Evolutionary conservation across 2,888 invertebrate species (phyloP).

Genomic region (Agrochola macilenta): DNA sequence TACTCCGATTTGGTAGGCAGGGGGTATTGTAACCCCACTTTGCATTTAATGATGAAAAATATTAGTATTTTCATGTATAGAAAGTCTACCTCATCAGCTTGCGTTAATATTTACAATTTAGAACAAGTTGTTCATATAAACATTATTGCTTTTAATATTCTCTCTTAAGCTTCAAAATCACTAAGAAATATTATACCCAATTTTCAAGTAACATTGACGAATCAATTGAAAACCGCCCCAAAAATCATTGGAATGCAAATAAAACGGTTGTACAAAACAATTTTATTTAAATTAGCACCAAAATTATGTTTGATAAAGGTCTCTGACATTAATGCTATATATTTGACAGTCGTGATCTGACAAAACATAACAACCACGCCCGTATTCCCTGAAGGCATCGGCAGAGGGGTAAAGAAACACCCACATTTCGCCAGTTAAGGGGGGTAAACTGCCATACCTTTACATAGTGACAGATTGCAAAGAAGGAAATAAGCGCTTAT

Average conservation of each 20-base stretch:
- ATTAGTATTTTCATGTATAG: too few relatives aligned
- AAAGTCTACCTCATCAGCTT: not conserved
- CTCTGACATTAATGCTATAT: constrained; percentile 16
- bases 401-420: not conserved
- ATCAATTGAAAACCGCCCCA: constrained; percentile 55
- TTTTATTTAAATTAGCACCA: constrained; percentile 57
- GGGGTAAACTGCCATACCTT: not conserved
- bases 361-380: not conserved
- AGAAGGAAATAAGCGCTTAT: constrained; percentile 25
- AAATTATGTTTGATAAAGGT: constrained; percentile 29
- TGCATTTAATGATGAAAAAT: not conserved
- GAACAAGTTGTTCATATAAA: not conserved
- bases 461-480: not conserved
- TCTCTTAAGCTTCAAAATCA: not conserved
- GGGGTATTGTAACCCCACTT: not conserved
- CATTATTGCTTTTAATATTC: constrained; percentile 20
- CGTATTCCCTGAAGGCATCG: accelerated
- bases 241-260: constrained; percentile 28
- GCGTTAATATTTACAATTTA: constrained; percentile 5
- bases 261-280: constrained; percentile 44
- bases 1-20: not conserved
- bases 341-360: not conserved
- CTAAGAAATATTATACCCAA: not conserved
- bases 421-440: not conserved
- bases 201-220: not conserved